phyloP scores from a whole-genome alignment of 2,888 invertebrate species.

The Taphrorychus bicolor region DNA sequence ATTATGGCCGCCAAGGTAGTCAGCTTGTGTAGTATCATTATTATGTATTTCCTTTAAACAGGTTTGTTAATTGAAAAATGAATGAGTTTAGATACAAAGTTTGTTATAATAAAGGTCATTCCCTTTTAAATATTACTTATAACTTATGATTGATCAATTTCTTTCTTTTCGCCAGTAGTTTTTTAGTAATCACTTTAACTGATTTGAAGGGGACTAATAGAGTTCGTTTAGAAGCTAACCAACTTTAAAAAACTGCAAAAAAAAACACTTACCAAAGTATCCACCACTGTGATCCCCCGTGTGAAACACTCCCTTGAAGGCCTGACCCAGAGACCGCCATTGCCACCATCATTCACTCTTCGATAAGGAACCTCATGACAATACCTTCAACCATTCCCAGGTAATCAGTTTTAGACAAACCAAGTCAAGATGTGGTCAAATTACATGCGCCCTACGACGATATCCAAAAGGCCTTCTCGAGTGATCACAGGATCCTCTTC shows the following conservation, averaged over 20 bases:
- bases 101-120: too few relatives aligned
- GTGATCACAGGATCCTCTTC: constrained; percentile 34
- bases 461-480: constrained; percentile 16
- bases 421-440: not conserved
- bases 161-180: too few relatives aligned
- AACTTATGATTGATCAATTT: too few relatives aligned
- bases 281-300: constrained; percentile 10
- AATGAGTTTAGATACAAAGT: too few relatives aligned
- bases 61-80: too few relatives aligned
- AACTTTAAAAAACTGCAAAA: constrained; percentile 3
- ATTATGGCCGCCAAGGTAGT: too few relatives aligned
- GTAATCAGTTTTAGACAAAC: not conserved
- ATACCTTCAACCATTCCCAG: constrained; percentile 10
- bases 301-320: constrained; percentile 13
- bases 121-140: too few relatives aligned
- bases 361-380: constrained; percentile 11
- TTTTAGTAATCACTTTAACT: too few relatives aligned
- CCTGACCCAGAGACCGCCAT: not conserved
- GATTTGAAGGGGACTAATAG: too few relatives aligned
- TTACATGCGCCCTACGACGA: constrained; percentile 23
- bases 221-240: too few relatives aligned
- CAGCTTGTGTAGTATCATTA: too few relatives aligned
- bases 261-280: constrained; percentile 35
- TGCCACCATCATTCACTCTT: not conserved
- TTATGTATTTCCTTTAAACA: too few relatives aligned